These are phyloP conservation scores for Sebastes trivittatus DNA, from an alignment of 2,797 vertebrate species.

Conservation along the genomic window DNA sequence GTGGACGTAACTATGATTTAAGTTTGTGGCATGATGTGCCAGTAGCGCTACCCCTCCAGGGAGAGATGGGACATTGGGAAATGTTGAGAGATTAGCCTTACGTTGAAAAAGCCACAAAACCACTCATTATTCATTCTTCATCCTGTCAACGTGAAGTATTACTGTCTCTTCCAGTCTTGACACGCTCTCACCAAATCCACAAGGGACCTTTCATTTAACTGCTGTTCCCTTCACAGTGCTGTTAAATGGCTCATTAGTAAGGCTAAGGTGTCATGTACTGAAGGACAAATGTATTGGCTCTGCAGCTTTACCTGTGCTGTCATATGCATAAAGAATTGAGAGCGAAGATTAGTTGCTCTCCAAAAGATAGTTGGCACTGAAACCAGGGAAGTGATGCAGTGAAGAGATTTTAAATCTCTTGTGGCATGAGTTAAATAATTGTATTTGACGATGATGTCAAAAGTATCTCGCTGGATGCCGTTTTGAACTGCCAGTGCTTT, in stretches of 20 bases:
- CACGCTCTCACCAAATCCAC: conserved; percentile 66
- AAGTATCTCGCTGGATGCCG: neutral
- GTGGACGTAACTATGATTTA: conserved; percentile 44
- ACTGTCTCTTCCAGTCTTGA: conserved; percentile 67
- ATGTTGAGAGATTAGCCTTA: conserved; percentile 67
- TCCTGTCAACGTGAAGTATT: conserved; percentile 78
- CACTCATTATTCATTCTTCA: conserved; percentile 75
- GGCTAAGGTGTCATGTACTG: conserved; percentile 65
- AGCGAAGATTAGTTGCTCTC: conserved; percentile 28
- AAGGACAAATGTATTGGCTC: conserved; percentile 74
- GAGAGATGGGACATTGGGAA: conserved; percentile 32
- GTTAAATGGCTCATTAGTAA: conserved; percentile 79
- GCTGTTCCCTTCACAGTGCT: conserved; percentile 61
- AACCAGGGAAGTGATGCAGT: conserved; percentile 7
- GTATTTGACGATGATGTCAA: conserved; percentile 17
- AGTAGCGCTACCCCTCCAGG: conserved; percentile 16
- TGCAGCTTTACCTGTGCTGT: conserved; percentile 58
- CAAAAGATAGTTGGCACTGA: conserved; percentile 8
- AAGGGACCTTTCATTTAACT: conserved; percentile 66
- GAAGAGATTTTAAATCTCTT: conserved; percentile 28
- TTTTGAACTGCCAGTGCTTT: conserved; percentile 5
- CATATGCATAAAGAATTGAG: conserved; percentile 47
- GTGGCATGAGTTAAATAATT: conserved; percentile 21
- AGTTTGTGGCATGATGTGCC: conserved; percentile 35
- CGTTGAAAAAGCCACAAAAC: conserved; percentile 52